Evolutionary conservation across 2,888 invertebrate species (phyloP).

Genomic region (Subacronicta megacephala): DNA sequence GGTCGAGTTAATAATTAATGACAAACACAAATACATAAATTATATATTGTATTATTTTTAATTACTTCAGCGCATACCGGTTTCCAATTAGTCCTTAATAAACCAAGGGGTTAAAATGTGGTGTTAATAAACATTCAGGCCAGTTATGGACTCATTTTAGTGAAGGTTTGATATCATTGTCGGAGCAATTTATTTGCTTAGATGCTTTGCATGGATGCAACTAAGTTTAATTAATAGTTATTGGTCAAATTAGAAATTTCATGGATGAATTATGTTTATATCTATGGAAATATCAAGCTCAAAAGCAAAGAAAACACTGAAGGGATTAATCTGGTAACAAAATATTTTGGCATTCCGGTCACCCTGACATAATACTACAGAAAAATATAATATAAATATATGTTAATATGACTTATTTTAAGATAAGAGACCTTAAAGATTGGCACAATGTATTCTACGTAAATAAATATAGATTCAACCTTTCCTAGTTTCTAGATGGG

Average conservation of each 20-base stretch:
- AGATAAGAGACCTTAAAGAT: conserved; percentile 42
- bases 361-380: conserved; percentile 56
- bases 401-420: conserved; percentile 32
- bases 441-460: conserved; percentile 49
- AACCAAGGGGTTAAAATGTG: no score
- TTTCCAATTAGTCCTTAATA: no score
- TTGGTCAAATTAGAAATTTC: background rate
- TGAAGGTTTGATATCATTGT: no score
- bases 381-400: conserved; percentile 34
- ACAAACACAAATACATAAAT: background rate
- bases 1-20: conserved; percentile 4
- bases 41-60: background rate
- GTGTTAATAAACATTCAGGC: no score
- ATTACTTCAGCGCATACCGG: no score
- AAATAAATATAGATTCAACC: conserved; percentile 45
- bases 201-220: background rate
- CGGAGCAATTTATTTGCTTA: background rate
- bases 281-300: conserved; percentile 2
- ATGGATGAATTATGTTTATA: no score
- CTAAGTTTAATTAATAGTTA: no score
- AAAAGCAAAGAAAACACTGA: conserved; percentile 22
- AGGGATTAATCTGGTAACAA: conserved; percentile 62
- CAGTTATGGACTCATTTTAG: background rate
- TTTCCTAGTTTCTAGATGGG: conserved; percentile 11
- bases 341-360: conserved; percentile 70